Conservation (phyloP, 2,888 invertebrate genomes). For the Eupeodes luniger region DNA sequence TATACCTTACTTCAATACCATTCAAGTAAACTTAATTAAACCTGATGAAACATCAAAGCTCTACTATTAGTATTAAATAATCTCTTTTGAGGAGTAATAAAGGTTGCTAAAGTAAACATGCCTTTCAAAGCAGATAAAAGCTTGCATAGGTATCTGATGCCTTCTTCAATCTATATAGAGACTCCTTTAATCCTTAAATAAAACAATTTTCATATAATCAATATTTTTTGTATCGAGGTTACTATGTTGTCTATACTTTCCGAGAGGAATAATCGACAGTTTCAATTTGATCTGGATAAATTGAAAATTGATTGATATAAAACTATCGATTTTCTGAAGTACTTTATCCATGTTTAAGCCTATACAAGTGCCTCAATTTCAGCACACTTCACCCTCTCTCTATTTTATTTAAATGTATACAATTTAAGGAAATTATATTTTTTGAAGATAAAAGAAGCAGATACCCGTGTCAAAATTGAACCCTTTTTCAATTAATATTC, state of each 20-base stretch:
- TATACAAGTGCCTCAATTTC: too few relatives aligned
- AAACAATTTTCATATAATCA: background rate
- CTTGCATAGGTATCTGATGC: background rate
- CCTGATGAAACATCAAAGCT: too few relatives aligned
- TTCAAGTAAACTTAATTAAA: too few relatives aligned
- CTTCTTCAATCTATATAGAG: background rate
- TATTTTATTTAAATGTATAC: background rate
- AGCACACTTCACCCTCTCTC: too few relatives aligned
- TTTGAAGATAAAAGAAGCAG: slow-evolving; percentile 33
- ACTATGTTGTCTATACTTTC: too few relatives aligned
- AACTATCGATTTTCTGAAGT: slow-evolving; percentile 8
- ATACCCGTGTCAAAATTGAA: slow-evolving; percentile 42
- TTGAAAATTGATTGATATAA: slow-evolving; percentile 4
- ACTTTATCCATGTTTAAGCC: background rate
- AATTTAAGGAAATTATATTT: slow-evolving; percentile 32
- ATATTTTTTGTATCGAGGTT: background rate
- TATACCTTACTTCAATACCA: too few relatives aligned
- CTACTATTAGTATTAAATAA: too few relatives aligned
- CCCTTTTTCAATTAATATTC: slow-evolving; percentile 55
- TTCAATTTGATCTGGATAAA: slow-evolving; percentile 1
- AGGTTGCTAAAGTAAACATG: too few relatives aligned
- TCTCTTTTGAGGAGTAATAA: too few relatives aligned
- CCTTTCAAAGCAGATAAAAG: background rate
- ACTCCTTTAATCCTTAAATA: background rate
- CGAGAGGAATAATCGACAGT: background rate